Evolutionary conservation across 2,888 invertebrate species (phyloP), one percentile per base, ranked within the genome.

Genomic region (Lithophane socia): DNA sequence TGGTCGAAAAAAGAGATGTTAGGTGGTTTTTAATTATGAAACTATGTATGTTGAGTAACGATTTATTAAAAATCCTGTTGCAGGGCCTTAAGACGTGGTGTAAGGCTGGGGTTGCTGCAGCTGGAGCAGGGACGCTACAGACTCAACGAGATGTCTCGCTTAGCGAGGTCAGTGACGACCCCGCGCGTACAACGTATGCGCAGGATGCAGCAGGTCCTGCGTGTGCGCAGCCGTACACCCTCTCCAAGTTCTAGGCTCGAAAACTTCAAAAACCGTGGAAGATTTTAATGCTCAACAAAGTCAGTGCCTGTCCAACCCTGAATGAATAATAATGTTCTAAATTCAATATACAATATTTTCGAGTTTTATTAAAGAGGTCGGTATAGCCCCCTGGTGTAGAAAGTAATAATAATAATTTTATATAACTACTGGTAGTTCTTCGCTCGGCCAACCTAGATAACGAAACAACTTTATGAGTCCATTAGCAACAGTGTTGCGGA

Each of bases 31-130:
- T 37, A 67, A 54, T n/a, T 54, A 16, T 54, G 37, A 54, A 58
- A 16, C 16, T 56, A n/a, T 7, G 5, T 37, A 18, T 18, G 3
- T 37, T 49, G 21, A 66, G 5, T 13, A 52, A 68, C 16, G 0
- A 56, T 13, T 42, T 60, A 47, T 24, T 10, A 67, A n/a, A 12
- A 16, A 68, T 75, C 12, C 0, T 60, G 5, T 84, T 86, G 7
- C 88, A 94, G 94, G 80, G 92, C 94, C 3, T 81, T 95, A 63
- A 94, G 92, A 82, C 90, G 92, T n/a, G 94, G 94, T 13, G 93
- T 93, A 0, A 90, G 84, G 73, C 83, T 93, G 58, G 95, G 95
- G 0, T 64, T 94, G 8, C 84, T 94, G 16, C 91, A 91, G 74
- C 82, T 87, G 72, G 90, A 93, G 49, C 85, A 86, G 13, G 93